Evolutionary conservation across 30 jellyfish, hydroid and myxozoan genomes (phyloP).

Genomic region (Calvadosia cruxmelitensis): DNA sequence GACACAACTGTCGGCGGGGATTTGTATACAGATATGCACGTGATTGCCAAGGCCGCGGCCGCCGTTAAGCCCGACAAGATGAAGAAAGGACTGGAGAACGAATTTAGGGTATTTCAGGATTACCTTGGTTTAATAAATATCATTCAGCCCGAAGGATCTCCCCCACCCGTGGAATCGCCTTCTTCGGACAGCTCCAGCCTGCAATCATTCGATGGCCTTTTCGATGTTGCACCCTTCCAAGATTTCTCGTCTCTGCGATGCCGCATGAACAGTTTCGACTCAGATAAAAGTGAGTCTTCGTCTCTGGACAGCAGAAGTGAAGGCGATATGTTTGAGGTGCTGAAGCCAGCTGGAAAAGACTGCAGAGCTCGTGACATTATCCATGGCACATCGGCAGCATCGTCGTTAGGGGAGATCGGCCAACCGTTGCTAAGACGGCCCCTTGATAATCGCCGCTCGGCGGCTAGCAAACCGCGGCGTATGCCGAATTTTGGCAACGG

Average conservation of each 20-base stretch:
- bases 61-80: not conserved
- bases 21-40: not conserved
- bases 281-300: constrained; percentile 61
- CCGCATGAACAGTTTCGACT: constrained; percentile 87
- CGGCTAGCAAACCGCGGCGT: not conserved
- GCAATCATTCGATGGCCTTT: constrained; percentile 6
- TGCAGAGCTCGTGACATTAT: not conserved
- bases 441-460: not conserved
- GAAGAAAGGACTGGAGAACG: constrained; percentile 11
- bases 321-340: constrained; percentile 17
- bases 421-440: not conserved
- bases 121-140: constrained; percentile 81
- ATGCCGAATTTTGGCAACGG: not conserved
- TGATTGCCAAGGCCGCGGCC: not conserved
- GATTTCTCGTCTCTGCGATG: constrained; percentile 35
- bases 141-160: constrained; percentile 52
- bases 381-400: not conserved
- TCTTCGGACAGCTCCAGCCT: constrained; percentile 6
- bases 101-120: constrained; percentile 83
- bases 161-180: constrained; percentile 18
- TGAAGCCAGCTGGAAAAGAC: not conserved
- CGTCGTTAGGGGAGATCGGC: not conserved
- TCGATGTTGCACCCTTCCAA: constrained; percentile 11
- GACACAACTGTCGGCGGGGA: not conserved
- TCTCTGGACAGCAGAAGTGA: constrained; percentile 81